Percentiles rank a stretch among this genome's conserved stretches.
Conservation (phyloP, 1,140 invertebrate genomes). For the Cotesia glomerata region DNA sequence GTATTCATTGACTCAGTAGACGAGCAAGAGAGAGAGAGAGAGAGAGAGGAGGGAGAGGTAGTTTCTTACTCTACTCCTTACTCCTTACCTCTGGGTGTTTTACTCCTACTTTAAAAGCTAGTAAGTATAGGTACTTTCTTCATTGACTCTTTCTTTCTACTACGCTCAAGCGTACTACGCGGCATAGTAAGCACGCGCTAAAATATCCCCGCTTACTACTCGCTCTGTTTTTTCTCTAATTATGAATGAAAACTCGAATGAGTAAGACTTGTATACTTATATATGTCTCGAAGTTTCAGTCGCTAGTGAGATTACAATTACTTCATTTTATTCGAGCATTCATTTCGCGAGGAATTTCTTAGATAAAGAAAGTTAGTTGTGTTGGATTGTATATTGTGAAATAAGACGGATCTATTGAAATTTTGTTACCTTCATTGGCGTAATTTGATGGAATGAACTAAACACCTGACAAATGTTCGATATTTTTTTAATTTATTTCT, state of each 20-base stretch:
- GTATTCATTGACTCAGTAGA: constrained; percentile 59
- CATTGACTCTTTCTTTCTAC: constrained; percentile 65
- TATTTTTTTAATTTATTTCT: too few species aligned
- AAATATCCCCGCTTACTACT: not conserved
- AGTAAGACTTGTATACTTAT: not conserved
- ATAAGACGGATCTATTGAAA: too few species aligned
- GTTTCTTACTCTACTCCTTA: constrained; percentile 4
- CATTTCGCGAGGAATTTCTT: not conserved
- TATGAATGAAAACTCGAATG: constrained; percentile 61
- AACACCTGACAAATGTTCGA: too few species aligned
- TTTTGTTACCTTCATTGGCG: too few species aligned
- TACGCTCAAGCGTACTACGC: constrained; percentile 57
- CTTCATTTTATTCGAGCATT: not conserved
- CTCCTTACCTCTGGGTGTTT: constrained; percentile 34
- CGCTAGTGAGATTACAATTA: not conserved
- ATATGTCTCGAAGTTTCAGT: not conserved
- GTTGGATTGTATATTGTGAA: too few species aligned
- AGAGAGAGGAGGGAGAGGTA: constrained; percentile 13
- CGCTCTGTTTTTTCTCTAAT: constrained; percentile 53
- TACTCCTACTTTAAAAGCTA: constrained; percentile 19
- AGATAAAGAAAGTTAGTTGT: too few species aligned
- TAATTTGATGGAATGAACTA: too few species aligned
- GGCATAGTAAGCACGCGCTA: constrained; percentile 26
- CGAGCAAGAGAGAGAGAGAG: not conserved
- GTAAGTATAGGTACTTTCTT: constrained; percentile 51